Conservation (phyloP, 2,113 vertebrate genomes). For the pig (Sus scrofa) region DNA sequence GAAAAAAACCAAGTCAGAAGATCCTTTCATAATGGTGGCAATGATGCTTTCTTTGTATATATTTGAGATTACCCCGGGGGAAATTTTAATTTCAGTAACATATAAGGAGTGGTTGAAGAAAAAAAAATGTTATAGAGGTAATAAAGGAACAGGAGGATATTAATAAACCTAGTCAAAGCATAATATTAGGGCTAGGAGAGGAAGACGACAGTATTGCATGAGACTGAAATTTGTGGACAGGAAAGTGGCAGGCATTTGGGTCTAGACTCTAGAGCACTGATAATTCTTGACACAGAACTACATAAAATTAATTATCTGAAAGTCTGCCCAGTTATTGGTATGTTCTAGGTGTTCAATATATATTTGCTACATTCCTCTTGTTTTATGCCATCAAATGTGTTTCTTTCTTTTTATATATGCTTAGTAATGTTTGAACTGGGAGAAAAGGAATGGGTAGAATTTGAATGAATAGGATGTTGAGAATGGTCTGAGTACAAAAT, state of each 20-base stretch:
- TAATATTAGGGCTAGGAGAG: not conserved
- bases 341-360: not conserved
- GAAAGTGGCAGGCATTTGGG: not conserved
- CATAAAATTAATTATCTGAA: not conserved
- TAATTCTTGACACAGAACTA: not conserved
- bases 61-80: not conserved
- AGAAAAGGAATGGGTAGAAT: not conserved
- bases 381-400: not conserved
- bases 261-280: not conserved
- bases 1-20: not conserved
- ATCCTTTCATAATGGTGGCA: not conserved
- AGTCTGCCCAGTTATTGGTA: not conserved
- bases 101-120: not conserved
- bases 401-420: not conserved
- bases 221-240: not conserved
- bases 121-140: constrained; percentile 4
- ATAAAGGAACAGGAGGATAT: not conserved
- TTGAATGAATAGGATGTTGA: not conserved
- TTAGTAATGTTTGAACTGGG: not conserved
- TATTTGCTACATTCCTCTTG: not conserved
- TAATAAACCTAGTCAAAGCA: not conserved
- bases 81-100: not conserved
- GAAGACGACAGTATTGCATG: not conserved
- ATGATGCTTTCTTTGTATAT: not conserved
- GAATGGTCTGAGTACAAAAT: not conserved